Percentiles rank a stretch among this genome's conserved stretches.
These are phyloP conservation scores for Antheraea assamensis DNA, from an alignment of 2,888 invertebrate genomes.

Conservation along the genomic window DNA sequence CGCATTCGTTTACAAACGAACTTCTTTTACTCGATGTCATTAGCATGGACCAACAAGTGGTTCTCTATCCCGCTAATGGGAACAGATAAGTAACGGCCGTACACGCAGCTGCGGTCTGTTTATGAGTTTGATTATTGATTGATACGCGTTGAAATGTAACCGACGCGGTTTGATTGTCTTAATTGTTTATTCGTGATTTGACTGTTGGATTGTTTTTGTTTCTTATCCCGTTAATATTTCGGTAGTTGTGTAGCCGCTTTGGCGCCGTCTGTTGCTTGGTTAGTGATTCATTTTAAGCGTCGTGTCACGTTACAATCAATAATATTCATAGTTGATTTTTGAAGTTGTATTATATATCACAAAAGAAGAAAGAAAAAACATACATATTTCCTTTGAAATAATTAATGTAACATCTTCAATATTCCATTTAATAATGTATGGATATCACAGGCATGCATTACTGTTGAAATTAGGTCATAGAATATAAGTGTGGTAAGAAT, in stretches of 20 bases:
- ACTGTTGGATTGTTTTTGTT: slow-evolving; percentile 10
- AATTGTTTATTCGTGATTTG: slow-evolving; percentile 13
- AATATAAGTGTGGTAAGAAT: no score
- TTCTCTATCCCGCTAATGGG: slow-evolving; percentile 65
- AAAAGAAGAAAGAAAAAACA: background rate
- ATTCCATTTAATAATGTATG: background rate
- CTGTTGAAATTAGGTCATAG: no score
- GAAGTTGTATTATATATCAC: background rate
- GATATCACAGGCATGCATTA: background rate
- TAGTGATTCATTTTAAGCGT: background rate
- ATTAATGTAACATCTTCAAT: no score
- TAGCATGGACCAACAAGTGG: slow-evolving; percentile 57
- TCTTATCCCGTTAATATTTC: background rate
- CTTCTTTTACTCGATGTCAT: slow-evolving; percentile 45
- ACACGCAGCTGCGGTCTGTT: slow-evolving; percentile 53
- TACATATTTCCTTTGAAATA: no score
- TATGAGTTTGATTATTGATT: slow-evolving; percentile 62
- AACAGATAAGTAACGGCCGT: slow-evolving; percentile 65
- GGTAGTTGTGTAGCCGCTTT: background rate
- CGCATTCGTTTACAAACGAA: slow-evolving; percentile 25
- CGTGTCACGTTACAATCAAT: background rate
- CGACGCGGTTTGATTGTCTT: slow-evolving; percentile 10
- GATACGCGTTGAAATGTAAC: slow-evolving; percentile 31
- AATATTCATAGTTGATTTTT: background rate
- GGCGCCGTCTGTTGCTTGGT: background rate